Evolutionary conservation across 2,113 vertebrate species (phyloP), one percentile per base, ranked within the genome.

Genomic region (Nansenia antarctica): DNA sequence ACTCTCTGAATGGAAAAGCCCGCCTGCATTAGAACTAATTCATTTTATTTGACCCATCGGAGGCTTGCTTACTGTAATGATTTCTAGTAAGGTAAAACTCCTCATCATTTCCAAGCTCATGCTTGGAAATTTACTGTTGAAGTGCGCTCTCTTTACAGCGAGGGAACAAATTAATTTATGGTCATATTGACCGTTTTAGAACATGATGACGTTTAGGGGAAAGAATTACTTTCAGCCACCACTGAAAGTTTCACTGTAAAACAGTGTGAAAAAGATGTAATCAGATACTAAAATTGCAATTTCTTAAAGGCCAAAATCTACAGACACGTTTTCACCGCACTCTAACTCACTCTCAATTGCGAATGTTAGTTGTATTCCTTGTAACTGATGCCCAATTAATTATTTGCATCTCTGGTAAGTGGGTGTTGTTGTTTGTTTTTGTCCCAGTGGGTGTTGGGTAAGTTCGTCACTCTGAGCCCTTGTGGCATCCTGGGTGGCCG

Each of bases 401-500:
- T 80, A 70, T 76, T 80, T 63, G 69, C 65, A 76, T 69, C 57
- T 42, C 11, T 39, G 37, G 63, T 67, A 45, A 62, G 37, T 76
- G 35, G 30, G 34, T 65, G 70, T 59, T 88, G 72, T 83, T 79
- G 74, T 73, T 78, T 84, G 61, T 85, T 86, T 87, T 74, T 63
- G 42, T 85, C 72, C 63, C 62, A 78, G 70, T 24, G n/a, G 80
- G 85, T 82, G 69, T 79, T 59, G 47, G 69, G 72, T 49, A 64
- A 62, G 52, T 69, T 78, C 78, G 72, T 84, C 83, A 77, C n/a
- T n/a, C 72, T 42, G 73, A 30, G 78, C 70, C 63, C 72, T 47
- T 67, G 67, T 20, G 78, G 82, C 82, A 59, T 74, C 65, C 65
- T 89, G 88, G 89, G 89, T 91, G 91, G 92, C 76, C 90, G 2